Evolutionary conservation across 2,797 vertebrate species (phyloP).

Genomic region (Martes flavigula): DNA sequence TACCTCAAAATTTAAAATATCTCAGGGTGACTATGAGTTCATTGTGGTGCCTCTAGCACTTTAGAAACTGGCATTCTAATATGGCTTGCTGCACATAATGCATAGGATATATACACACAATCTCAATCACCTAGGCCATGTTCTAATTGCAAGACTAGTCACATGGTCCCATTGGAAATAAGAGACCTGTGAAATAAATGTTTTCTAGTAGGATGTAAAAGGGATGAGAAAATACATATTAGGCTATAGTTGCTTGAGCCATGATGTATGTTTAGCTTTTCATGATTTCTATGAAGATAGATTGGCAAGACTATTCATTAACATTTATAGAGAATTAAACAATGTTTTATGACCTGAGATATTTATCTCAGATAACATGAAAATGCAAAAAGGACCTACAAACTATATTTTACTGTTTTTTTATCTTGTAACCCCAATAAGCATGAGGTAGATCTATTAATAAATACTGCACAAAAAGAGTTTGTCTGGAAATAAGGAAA

Average conservation of each 20-base stretch:
- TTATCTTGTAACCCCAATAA: not conserved
- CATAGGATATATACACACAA: not conserved
- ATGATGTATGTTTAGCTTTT: not conserved
- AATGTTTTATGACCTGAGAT: not conserved
- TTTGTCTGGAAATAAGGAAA: not conserved
- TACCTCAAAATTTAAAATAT: not conserved
- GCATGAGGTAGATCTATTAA: not conserved
- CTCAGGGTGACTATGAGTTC: not conserved
- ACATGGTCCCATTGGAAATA: not conserved
- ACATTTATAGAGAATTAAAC: not conserved
- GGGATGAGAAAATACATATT: not conserved
- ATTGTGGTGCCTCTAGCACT: not conserved
- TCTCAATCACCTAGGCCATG: not conserved
- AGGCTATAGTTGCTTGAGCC: not conserved
- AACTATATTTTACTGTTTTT: not conserved
- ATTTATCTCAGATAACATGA: not conserved
- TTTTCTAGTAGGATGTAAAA: not conserved
- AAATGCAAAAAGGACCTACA: not conserved
- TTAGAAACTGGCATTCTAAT: not conserved
- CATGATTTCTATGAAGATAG: not conserved
- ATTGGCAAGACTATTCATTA: not conserved
- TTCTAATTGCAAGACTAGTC: not conserved
- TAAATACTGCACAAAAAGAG: not conserved
- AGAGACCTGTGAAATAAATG: not conserved
- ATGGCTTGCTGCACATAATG: not conserved